Evolutionary conservation across 2,113 vertebrate species (phyloP).

Genomic region (Penelope pileata): DNA sequence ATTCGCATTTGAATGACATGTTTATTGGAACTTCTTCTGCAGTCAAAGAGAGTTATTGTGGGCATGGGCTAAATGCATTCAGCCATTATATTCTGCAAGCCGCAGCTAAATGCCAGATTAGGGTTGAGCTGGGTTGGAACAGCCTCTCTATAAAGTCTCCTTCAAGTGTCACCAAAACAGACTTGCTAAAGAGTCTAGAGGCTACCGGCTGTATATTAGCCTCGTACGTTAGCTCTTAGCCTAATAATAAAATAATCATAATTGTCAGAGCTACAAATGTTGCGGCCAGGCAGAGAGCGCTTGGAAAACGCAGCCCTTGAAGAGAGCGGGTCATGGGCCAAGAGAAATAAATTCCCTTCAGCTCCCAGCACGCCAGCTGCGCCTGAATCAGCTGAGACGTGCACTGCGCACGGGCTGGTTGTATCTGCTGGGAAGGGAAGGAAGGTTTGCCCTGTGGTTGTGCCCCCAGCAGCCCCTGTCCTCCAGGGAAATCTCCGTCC

Average conservation of each 20-base stretch:
- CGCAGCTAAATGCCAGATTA: neutral
- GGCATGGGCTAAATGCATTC: constrained; percentile 7
- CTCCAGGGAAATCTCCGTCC: neutral
- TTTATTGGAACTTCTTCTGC: constrained; percentile 48
- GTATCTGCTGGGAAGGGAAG: constrained; percentile 14
- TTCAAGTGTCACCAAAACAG: constrained; percentile 17
- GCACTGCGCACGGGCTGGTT: neutral
- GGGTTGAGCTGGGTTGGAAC: constrained; percentile 4
- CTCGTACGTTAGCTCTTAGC: constrained; percentile 35
- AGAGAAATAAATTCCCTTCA: constrained; percentile 60
- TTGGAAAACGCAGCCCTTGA: neutral
- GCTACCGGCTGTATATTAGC: constrained; percentile 38
- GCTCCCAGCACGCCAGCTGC: constrained; percentile 37
- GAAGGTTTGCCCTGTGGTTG: neutral
- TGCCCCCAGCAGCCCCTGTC: neutral
- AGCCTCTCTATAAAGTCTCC: constrained; percentile 46
- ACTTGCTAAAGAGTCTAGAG: neutral
- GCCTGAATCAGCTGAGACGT: constrained; percentile 16
- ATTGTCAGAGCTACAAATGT: constrained; percentile 34
- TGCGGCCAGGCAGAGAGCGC: neutral
- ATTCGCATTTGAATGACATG: neutral
- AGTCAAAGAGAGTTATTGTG: constrained; percentile 45
- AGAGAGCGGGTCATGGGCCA: constrained; percentile 37
- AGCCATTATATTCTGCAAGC: constrained; percentile 29
- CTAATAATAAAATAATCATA: constrained; percentile 54